These are phyloP conservation scores for Diploptera punctata DNA, from an alignment of 2,888 invertebrate genomes.

Conservation along the genomic window DNA sequence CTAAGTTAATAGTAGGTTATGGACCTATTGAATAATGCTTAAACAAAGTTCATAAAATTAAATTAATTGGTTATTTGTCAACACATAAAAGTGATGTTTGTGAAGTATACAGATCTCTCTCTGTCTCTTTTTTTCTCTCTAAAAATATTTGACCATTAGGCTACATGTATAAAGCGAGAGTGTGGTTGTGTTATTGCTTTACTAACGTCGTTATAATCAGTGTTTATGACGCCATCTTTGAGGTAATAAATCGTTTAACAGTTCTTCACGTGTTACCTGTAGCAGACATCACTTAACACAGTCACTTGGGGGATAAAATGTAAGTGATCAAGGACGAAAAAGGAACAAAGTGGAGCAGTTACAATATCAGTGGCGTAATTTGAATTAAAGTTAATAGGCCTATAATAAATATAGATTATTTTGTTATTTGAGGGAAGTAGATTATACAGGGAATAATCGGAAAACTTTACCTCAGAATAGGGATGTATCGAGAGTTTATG, in stretches of 20 bases:
- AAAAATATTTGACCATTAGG: constrained; percentile 29
- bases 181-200: constrained; percentile 24
- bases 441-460: too few relatives aligned
- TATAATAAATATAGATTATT: too few relatives aligned
- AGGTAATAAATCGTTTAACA: constrained; percentile 42
- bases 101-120: not conserved
- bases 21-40: not conserved
- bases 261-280: constrained; percentile 24
- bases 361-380: too few relatives aligned
- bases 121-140: not conserved
- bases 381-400: too few relatives aligned
- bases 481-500: too few relatives aligned
- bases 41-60: constrained; percentile 21
- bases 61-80: constrained; percentile 16
- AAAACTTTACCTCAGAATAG: too few relatives aligned
- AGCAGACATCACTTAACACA: not conserved
- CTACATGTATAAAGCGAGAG: constrained; percentile 11
- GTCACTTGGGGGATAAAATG: not conserved
- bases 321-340: not conserved
- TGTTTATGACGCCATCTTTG: constrained; percentile 40
- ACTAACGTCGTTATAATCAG: constrained; percentile 38
- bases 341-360: too few relatives aligned
- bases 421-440: too few relatives aligned
- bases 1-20: too few relatives aligned
- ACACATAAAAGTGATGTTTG: constrained; percentile 18